phyloP scores from a whole-genome alignment of 2,888 invertebrate species.

The Omphaloscelis lunosa region DNA sequence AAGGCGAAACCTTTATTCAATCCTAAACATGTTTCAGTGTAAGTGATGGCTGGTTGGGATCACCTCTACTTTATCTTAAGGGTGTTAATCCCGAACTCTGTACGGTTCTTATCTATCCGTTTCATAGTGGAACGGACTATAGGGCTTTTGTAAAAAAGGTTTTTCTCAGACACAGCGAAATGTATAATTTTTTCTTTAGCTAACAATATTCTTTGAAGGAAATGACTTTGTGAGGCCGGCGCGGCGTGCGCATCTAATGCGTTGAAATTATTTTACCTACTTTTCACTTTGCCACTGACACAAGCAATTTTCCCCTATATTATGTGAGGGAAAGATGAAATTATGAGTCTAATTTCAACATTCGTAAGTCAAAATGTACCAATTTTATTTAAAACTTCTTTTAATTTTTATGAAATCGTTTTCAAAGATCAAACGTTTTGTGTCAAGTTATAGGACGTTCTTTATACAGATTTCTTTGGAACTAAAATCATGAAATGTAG shows the following conservation, averaged over 20 bases:
- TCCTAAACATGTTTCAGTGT: slow-evolving; percentile 71
- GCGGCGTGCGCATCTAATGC: slow-evolving; percentile 28
- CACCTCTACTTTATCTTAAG: slow-evolving; percentile 73
- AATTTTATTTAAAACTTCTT: slow-evolving; percentile 3
- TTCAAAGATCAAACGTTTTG: slow-evolving; percentile 17
- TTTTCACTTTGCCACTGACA: slow-evolving; percentile 14
- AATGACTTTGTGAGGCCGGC: slow-evolving; percentile 39
- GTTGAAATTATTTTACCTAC: slow-evolving; percentile 27
- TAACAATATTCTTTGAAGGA: slow-evolving; percentile 48
- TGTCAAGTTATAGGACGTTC: slow-evolving; percentile 3
- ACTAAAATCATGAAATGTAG: slow-evolving; percentile 24
- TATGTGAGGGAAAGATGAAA: slow-evolving; percentile 25
- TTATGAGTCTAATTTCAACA: slow-evolving; percentile 31
- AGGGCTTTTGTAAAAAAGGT: slow-evolving; percentile 59
- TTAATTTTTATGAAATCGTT: background rate
- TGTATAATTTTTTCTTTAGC: slow-evolving; percentile 54
- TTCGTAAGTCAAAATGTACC: slow-evolving; percentile 6
- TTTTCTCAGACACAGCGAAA: slow-evolving; percentile 57
- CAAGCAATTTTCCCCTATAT: slow-evolving; percentile 5
- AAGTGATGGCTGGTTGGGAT: slow-evolving; percentile 71
- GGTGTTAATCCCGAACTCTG: slow-evolving; percentile 74
- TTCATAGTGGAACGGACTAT: slow-evolving; percentile 58
- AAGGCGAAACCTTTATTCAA: slow-evolving; percentile 70
- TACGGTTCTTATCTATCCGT: slow-evolving; percentile 70
- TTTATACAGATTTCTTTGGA: slow-evolving; percentile 4